Evolutionary conservation across 1,140 invertebrate genomes (phyloP), one percentile per base, ranked within the genome.

Genomic region (Drosophila takahashii): DNA sequence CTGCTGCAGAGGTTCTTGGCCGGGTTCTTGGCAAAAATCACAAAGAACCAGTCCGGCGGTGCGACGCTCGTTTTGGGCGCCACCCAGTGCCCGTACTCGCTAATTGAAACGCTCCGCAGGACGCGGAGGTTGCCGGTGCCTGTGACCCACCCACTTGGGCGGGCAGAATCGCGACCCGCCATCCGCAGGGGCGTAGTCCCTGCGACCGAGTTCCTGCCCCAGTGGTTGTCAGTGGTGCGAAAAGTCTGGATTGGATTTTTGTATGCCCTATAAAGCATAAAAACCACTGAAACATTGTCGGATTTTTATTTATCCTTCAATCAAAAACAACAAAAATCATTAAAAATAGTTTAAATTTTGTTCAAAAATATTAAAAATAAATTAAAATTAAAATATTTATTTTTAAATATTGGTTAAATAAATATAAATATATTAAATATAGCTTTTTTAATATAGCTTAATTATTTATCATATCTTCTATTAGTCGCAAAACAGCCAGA

Each of bases 11-110:
- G 80, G 71, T 79, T 64, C 62, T 81, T 58, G 59, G 26, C 50
- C 59, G 64, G 56, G 84, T 60, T 87, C 83, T 87, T 87, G 71
- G 60, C 66, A 72, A 83, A 87, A 89, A 89, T 61, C 48, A 75
- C 61, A 61, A 89, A 89, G 84, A 89, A 59, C 84, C 79, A 81
- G 84, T 86, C 39, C 71, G 80, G 65, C 66, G 37, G 56, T 47
- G 48, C 59, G 57, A 41, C 18, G 37, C 56, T 36, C 39, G 32
- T 76, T 73, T 57, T 67, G 56, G 59, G 34, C 61, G 72, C 60
- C 83, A 87, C 81, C 81, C 83, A 85, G 34, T 80, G 72, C 81
- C 81, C 81, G 77, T 44, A 73, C 66, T 73, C 72, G 77, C 54
- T 65, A 77, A 77, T 77, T 51, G 45, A 69, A 81, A 51, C 73